Conservation (phyloP, 1,140 invertebrate species). For the Drosophila nigrodunni region DNA sequence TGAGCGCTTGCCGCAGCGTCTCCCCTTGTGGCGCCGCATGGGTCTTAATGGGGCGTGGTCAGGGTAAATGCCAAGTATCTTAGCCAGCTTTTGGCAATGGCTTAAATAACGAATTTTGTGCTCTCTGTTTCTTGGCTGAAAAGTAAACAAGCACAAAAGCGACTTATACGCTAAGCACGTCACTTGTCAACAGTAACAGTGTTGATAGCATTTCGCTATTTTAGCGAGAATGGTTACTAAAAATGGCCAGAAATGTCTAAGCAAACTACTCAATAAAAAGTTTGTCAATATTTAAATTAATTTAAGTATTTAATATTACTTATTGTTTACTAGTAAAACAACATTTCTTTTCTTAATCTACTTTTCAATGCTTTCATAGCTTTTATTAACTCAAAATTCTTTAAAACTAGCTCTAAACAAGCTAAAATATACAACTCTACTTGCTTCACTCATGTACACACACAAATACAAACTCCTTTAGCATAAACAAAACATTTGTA, state of each 20-base stretch:
- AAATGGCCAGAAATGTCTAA: no score
- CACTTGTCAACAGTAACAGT: neutral
- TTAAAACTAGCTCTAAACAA: no score
- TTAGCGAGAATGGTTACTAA: no score
- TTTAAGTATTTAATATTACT: no score
- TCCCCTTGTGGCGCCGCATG: conserved; percentile 21
- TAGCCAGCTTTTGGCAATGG: conserved; percentile 12
- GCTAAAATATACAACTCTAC: no score
- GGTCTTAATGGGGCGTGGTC: conserved; percentile 27
- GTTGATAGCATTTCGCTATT: no score
- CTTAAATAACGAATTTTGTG: conserved; percentile 24
- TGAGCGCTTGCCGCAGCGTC: conserved; percentile 5
- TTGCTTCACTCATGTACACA: neutral
- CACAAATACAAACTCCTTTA: conserved; percentile 31
- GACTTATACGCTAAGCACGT: conserved; percentile 30
- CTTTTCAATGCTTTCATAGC: no score
- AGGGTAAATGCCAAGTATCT: neutral
- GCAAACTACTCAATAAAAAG: no score
- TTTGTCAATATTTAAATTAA: no score
- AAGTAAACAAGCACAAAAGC: conserved; percentile 25
- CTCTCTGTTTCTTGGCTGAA: neutral
- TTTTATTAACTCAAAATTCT: no score
- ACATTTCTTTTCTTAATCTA: no score
- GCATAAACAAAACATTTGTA: conserved; percentile 42
- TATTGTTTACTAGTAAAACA: no score